Percentiles rank a stretch among this genome's conserved stretches.
Conservation (phyloP, 2,113 vertebrate genomes). For the Stigmatopora argus region DNA sequence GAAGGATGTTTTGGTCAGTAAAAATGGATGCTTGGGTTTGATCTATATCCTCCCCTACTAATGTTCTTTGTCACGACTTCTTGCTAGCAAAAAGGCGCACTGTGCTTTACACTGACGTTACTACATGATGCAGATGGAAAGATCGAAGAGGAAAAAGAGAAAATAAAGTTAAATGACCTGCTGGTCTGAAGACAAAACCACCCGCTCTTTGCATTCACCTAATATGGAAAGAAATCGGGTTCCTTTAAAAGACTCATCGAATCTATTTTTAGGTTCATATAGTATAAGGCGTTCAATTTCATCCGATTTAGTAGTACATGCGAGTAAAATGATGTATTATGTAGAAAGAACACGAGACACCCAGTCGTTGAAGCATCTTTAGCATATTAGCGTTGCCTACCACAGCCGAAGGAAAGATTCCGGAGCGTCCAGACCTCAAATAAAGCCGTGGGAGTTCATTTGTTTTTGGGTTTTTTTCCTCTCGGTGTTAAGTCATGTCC, state of each 20-base stretch:
- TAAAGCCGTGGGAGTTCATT: slow-evolving; percentile 18
- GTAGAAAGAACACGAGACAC: not conserved
- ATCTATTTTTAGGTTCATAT: not conserved
- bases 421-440: not conserved
- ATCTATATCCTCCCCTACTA: not conserved
- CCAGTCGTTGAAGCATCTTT: slow-evolving; percentile 8
- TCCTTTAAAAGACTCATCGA: not conserved
- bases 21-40: not conserved
- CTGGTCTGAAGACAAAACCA: not conserved
- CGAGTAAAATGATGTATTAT: not conserved
- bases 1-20: not conserved
- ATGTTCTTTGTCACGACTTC: slow-evolving; percentile 30
- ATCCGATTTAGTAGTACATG: not conserved
- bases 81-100: not conserved
- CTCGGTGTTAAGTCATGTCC: not conserved
- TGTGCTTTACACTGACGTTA: not conserved
- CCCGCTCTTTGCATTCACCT: not conserved
- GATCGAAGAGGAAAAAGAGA: not conserved
- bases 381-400: slow-evolving; percentile 26
- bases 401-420: slow-evolving; percentile 6
- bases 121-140: not conserved
- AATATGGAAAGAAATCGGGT: not conserved
- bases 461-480: not conserved
- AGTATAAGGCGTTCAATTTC: not conserved
- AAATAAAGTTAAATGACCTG: not conserved